phyloP scores from a whole-genome alignment of 2,888 invertebrate species.

The Abrostola tripartita region DNA sequence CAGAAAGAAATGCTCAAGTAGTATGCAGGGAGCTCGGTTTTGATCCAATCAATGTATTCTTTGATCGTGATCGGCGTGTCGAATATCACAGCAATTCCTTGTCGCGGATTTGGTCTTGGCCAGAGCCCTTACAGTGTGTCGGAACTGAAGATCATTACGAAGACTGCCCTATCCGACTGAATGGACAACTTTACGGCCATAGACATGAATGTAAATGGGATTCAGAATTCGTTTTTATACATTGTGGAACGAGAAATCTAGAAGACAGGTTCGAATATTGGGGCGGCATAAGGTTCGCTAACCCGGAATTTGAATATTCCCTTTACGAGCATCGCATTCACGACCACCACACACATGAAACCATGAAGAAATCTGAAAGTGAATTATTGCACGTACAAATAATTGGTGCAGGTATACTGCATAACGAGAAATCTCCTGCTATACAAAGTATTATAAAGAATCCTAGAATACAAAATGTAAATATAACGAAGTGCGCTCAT shows the following conservation, averaged over 20 bases:
- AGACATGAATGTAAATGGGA: conserved; percentile 96
- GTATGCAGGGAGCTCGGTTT: conserved; percentile 97
- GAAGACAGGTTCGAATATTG: conserved; percentile 93
- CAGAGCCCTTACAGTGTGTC: conserved; percentile 95
- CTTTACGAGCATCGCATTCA: conserved; percentile 94
- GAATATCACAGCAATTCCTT: conserved; percentile 96
- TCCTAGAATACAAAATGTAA: conserved; percentile 94
- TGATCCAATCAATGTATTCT: conserved; percentile 95
- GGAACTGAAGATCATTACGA: conserved; percentile 93
- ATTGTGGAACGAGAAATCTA: conserved; percentile 93
- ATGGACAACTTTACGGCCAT: conserved; percentile 96
- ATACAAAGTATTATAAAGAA: conserved; percentile 96
- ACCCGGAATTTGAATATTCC: conserved; percentile 96
- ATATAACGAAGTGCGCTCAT: conserved; percentile 94
- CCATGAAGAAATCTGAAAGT: conserved; percentile 92
- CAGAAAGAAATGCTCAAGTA: conserved; percentile 98
- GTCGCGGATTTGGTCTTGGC: conserved; percentile 97
- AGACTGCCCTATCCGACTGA: conserved; percentile 95
- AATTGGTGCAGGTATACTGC: conserved; percentile 97
- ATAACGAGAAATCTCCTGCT: conserved; percentile 98
- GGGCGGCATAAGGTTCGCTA: conserved; percentile 98
- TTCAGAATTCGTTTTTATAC: conserved; percentile 96
- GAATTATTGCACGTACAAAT: conserved; percentile 93
- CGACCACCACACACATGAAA: conserved; percentile 93
- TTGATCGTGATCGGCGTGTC: conserved; percentile 94